These are phyloP conservation scores for Drosophila ohnishii DNA, from an alignment of 1,140 invertebrate genomes.

Conservation along the genomic window DNA sequence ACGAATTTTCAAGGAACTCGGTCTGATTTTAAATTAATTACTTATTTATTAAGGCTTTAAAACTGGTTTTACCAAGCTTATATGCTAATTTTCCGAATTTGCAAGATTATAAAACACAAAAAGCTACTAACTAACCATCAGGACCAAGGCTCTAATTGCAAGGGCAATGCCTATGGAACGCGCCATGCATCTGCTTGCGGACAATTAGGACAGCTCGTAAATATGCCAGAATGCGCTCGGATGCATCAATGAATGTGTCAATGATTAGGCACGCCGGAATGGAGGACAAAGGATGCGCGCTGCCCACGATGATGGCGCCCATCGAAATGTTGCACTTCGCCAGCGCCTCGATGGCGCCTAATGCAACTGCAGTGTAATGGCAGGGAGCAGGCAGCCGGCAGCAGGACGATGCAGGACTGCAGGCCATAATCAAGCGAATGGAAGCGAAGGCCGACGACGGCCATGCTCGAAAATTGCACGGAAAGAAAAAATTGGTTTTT, in stretches of 20 bases:
- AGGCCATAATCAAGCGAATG: conserved; percentile 72
- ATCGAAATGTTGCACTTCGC: conserved; percentile 69
- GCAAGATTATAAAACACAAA: not conserved
- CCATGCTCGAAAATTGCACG: conserved; percentile 14
- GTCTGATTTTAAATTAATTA: not conserved
- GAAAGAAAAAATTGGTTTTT: no score
- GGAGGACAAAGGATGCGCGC: conserved; percentile 35
- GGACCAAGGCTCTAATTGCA: not conserved
- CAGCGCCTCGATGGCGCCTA: conserved; percentile 41
- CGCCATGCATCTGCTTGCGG: conserved; percentile 28
- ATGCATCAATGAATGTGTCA: conserved; percentile 79
- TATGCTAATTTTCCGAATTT: no score
- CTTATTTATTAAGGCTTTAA: no score
- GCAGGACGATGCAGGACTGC: conserved; percentile 4
- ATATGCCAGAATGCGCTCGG: conserved; percentile 57
- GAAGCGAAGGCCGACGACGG: conserved; percentile 35
- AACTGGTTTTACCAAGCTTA: no score
- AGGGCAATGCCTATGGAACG: not conserved
- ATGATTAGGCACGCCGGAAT: conserved; percentile 62
- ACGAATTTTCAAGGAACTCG: not conserved
- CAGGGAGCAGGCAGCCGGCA: not conserved
- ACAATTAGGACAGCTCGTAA: conserved; percentile 61
- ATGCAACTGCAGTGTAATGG: conserved; percentile 65
- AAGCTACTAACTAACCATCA: not conserved
- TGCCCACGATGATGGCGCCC: conserved; percentile 52